phyloP scores from a whole-genome alignment of 2,888 invertebrate genomes.

The Drosophila lacicola region DNA sequence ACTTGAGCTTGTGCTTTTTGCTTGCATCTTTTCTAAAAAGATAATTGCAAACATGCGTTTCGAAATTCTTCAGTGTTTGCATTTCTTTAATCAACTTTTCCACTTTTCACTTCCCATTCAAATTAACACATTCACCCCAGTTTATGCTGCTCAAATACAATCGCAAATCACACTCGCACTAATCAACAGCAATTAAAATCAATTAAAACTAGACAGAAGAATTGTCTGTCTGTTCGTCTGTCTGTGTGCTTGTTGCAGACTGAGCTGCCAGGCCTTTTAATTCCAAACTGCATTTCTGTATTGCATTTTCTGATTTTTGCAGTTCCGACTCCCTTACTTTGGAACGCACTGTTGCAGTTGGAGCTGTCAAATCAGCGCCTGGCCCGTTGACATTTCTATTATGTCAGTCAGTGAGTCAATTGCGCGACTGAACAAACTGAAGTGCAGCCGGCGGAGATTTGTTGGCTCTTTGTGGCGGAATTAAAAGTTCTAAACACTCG shows the following conservation, averaged over 20 bases:
- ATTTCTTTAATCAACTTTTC: conserved; percentile 35
- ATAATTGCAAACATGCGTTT: conserved; percentile 10
- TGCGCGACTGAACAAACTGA: conserved; percentile 19
- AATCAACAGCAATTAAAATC: conserved; percentile 78
- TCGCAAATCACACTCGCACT: conserved; percentile 49
- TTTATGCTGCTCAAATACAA: conserved; percentile 15
- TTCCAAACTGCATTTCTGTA: conserved; percentile 10
- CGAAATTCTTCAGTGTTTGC: conserved; percentile 12
- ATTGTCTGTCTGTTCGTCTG: conserved; percentile 4
- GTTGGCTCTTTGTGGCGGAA: conserved; percentile 33
- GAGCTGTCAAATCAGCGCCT: conserved; percentile 71
- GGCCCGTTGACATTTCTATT: conserved; percentile 78
- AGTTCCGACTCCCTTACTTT: neutral
- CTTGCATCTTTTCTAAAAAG: neutral
- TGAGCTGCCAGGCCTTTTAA: neutral
- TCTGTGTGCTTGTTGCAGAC: neutral
- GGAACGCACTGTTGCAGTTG: conserved; percentile 9
- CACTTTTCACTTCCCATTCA: conserved; percentile 38
- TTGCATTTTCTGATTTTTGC: neutral
- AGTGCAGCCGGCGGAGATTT: conserved; percentile 1
- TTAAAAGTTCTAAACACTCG: conserved; percentile 68
- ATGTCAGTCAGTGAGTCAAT: conserved; percentile 81
- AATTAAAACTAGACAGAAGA: conserved; percentile 57
- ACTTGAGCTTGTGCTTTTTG: neutral
- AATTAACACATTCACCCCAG: conserved; percentile 33